A percentile compares a stretch with the other conserved stretches of the same genome.
phyloP scores from a whole-genome alignment of 2,113 vertebrate species.

The Macaca nemestrina region DNA sequence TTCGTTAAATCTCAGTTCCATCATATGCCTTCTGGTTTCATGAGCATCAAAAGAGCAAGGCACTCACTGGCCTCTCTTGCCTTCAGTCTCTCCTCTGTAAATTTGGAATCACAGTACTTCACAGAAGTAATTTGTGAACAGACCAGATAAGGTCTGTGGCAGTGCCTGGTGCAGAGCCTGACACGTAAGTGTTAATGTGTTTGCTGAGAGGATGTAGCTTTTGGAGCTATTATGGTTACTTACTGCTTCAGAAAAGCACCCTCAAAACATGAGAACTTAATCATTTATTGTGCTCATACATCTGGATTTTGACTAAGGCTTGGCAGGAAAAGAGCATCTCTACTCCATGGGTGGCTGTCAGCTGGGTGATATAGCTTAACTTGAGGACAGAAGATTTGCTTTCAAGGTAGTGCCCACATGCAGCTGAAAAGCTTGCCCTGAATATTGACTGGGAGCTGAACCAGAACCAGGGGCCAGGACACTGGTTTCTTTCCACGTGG shows the following conservation, averaged over 20 bases:
- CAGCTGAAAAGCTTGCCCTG: neutral
- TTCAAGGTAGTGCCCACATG: neutral
- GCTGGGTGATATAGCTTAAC: neutral
- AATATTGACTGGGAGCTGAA: neutral
- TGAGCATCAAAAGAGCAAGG: neutral
- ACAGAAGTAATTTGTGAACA: neutral
- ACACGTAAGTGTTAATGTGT: neutral
- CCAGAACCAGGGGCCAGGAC: too few relatives aligned
- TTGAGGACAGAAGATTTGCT: neutral
- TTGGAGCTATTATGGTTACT: neutral
- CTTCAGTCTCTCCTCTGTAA: neutral
- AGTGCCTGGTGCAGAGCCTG: neutral
- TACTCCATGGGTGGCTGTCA: neutral
- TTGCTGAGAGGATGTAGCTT: neutral
- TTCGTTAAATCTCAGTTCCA: neutral
- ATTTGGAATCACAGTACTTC: neutral
- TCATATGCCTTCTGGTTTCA: fast-evolving
- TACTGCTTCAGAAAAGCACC: neutral
- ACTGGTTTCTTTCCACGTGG: neutral
- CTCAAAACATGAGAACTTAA: neutral
- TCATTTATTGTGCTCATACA: neutral
- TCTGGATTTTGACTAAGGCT: neutral
- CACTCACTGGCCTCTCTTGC: neutral
- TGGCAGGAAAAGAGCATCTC: neutral
- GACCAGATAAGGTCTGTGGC: neutral